Percentiles rank a stretch among this genome's conserved stretches.
Evolutionary conservation across 2,888 invertebrate species (phyloP).

Genomic region (Glaucopsyche alexis): DNA sequence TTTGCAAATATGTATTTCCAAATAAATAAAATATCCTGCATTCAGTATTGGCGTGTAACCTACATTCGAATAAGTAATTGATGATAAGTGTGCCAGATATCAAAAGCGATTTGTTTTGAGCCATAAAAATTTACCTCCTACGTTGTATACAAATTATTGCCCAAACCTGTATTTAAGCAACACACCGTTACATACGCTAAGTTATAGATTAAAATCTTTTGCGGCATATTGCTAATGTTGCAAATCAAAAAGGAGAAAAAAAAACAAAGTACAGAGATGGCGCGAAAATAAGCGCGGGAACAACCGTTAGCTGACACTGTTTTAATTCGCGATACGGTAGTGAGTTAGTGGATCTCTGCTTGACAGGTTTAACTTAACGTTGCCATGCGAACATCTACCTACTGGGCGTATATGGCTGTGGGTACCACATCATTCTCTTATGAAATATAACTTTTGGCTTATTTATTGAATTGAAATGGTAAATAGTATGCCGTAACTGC

Average conservation of each 20-base stretch:
- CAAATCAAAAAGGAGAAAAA: constrained; percentile 14
- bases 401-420: neutral
- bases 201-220: constrained; percentile 18
- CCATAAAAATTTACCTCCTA: constrained; percentile 24
- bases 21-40: neutral
- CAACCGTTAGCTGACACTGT: constrained; percentile 27
- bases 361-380: constrained; percentile 18
- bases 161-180: constrained; percentile 17
- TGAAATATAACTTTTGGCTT: neutral
- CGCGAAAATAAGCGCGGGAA: constrained; percentile 21
- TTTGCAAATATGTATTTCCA: too few relatives aligned
- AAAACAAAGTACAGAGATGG: constrained; percentile 19
- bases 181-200: constrained; percentile 10
- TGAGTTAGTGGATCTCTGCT: constrained; percentile 18
- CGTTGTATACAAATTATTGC: constrained; percentile 16
- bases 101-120: constrained; percentile 22
- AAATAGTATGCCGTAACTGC: too few relatives aligned
- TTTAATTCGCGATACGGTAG: constrained; percentile 26
- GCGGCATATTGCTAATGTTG: neutral
- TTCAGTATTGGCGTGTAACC: constrained; percentile 11
- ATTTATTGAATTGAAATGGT: too few relatives aligned
- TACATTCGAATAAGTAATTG: constrained; percentile 9
- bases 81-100: constrained; percentile 16
- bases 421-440: neutral
- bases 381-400: neutral